Base-by-base conservation (phyloP, 2,797 vertebrate species). In the Coregonus ussuriensis region DNA sequence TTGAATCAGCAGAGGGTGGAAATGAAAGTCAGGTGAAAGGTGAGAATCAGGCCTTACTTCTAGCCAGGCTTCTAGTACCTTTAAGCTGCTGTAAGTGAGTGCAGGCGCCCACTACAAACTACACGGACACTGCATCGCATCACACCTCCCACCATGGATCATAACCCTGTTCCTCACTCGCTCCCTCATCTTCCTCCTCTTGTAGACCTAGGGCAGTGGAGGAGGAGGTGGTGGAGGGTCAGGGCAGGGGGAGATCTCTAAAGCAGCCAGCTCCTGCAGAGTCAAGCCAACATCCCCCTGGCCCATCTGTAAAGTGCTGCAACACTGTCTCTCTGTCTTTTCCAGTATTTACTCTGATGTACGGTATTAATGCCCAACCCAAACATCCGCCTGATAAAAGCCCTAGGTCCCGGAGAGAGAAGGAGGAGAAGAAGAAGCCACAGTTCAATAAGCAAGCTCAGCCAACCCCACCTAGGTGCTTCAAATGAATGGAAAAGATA, bases 241-340 rank as follows among this genome's bases (percentile, higher is more conserved):
- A 66, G 63, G 63, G 13, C 25, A 66, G 63, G 63, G 25, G 29
- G 63, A 66, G 29, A 66, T 66, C 63, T 66, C 63, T 65, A 25
- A 16, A 21, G n/a, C 21, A 21, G 59, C 21, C 59, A 54, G 16
- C 5, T 54, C 53, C 16, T 54, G 53, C 53, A 54, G 53, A 54
- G 53, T 4, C 53, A 54, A 41, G 37, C 37, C 37, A 41, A 54
- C 16, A 54, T 54, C 16, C 53, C 37, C 53, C 53, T 54, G 53
- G 53, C 4, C 13, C 53, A 54, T 54, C 59, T 63, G 59, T 62
- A 63, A 63, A 63, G 59, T 21, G 18, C 59, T 63, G 21, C 59
- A 63, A 25, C n/a, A 21, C 59, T 63, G 5, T 5, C 59, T 7
- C 37, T 41, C 37, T 6, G 37, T 41, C 37, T 54, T 16, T 63